Base-by-base conservation (phyloP, 1,140 invertebrate species). In the Bombus haemorrhoidalis region DNA sequence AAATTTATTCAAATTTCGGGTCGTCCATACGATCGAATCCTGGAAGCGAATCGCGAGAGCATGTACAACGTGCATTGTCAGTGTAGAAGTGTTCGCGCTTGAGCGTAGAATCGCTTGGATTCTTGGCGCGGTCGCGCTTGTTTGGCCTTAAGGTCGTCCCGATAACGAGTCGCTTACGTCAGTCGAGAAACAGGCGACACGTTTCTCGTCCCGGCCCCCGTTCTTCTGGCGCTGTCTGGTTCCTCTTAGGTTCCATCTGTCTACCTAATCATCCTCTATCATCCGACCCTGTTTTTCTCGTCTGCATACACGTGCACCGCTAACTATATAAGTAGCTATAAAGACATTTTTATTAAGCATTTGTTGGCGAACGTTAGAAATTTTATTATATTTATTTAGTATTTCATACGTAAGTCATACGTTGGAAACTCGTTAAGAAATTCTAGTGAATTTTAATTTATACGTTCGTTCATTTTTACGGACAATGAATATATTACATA, bases 151-250 rank as follows among this genome's bases (percentile, higher is more conserved):
- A 86, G 85, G 85, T 86, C 85, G 85, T 72, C 53, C 64, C 81
- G 85, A 86, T 86, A 86, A 77, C 85, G 81, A 86, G 81, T 47
- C 79, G 62, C 80, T 86, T 86, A 82, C 84, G 84, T 86, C 84
- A 86, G 84, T 74, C 34, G 72, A 53, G 82, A 72, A 62, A 78
- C 77, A 80, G 75, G 18, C 82, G 62, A 62, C 79, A 47, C 53
- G 43, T 72, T 32, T 41, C 76, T 37, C 77, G 73, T 59, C 71
- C 22, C 62, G 66, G 72, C 62, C 39, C 37, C 66, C 73, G 41
- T 69, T 59, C 34, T 53, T 72, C 64, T 78, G 62, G 39, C 76
- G 73, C 34, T 3, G 9, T 25, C 18, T 47, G 1, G 18, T 53
- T 72, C 47, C 47, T 39, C 79, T 22, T 83, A 37, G 25, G 34